Base-by-base conservation (phyloP, 1,140 invertebrate species). In the Camponotus floridanus region DNA sequence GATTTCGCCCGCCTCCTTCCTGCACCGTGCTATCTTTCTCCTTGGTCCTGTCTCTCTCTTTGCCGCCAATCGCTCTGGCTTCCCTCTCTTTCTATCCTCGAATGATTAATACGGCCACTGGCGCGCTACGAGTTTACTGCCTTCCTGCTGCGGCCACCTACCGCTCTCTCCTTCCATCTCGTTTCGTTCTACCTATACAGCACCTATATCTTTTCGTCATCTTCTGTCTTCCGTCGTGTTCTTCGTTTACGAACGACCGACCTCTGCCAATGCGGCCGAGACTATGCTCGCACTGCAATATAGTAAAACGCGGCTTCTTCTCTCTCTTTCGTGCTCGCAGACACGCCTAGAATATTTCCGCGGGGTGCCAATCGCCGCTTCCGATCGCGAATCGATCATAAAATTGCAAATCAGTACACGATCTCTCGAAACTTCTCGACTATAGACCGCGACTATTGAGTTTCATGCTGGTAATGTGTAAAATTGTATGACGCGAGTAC, bases 31-130 rank as follows among this genome's bases (percentile, higher is more conserved):
- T 51, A 36, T 87, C 81, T 55, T 70, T 68, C 81, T 76, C 61
- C 55, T 61, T n/a, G 21, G 0, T 36, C 51, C 39, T 33, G 71
- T 64, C 76, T 78, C 68, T 84, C 70, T 80, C 76, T 70, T 15
- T 11, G 26, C 45, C 57, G n/a, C 11, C 51, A 26, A 42, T 15
- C 78, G n/a, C 36, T 78, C 61, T 73, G 33, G 36, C 80, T 62
- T 65, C 70, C 61, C 26, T 59, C 86, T 67, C 87, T 76, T 70
- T 74, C 73, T 18, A 48, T 62, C 42, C 45, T 57, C 86, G 62
- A 87, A 90, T 92, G 92, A 93, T 93, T 92, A 92, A 93, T 93
- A 91, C 91, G 91, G 87, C 90, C 91, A 91, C 83, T 90, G 86
- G 81, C 74, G 76, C 68, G 89, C 85, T 79, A 88, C 88, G 85